phyloP scores from a whole-genome alignment of 1,140 invertebrate genomes.

The Heliconius eleuchia region DNA sequence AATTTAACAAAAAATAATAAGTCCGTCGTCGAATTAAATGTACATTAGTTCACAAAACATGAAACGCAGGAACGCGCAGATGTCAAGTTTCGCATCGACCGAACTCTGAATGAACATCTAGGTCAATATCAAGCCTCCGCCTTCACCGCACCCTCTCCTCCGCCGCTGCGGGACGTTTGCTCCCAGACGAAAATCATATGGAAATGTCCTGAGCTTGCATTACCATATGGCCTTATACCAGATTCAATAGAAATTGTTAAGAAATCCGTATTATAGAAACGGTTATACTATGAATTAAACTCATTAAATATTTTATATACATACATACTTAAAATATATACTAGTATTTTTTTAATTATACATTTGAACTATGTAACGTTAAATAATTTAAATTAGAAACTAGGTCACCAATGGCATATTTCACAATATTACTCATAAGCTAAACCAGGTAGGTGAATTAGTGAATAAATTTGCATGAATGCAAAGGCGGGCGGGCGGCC shows the following conservation, averaged over 20 bases:
- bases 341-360: too few relatives aligned
- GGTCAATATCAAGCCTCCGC: constrained; percentile 79
- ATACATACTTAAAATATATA: neutral
- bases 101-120: constrained; percentile 81
- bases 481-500: constrained; percentile 37
- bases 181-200: constrained; percentile 62
- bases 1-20: constrained; percentile 30
- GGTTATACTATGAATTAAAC: neutral
- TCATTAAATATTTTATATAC: neutral
- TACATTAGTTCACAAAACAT: constrained; percentile 72
- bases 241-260: constrained; percentile 7
- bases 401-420: neutral
- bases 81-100: constrained; percentile 80
- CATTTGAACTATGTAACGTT: neutral
- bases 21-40: constrained; percentile 49
- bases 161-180: constrained; percentile 59
- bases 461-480: constrained; percentile 31
- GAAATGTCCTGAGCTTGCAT: constrained; percentile 50
- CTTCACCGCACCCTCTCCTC: constrained; percentile 53
- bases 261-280: neutral
- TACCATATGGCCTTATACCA: constrained; percentile 29
- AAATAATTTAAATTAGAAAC: neutral
- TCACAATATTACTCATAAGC: neutral
- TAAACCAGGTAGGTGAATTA: neutral
- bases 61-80: constrained; percentile 78